These are phyloP conservation scores for Avahi laniger DNA, from an alignment of 2,797 vertebrate species.

Conservation along the genomic window DNA sequence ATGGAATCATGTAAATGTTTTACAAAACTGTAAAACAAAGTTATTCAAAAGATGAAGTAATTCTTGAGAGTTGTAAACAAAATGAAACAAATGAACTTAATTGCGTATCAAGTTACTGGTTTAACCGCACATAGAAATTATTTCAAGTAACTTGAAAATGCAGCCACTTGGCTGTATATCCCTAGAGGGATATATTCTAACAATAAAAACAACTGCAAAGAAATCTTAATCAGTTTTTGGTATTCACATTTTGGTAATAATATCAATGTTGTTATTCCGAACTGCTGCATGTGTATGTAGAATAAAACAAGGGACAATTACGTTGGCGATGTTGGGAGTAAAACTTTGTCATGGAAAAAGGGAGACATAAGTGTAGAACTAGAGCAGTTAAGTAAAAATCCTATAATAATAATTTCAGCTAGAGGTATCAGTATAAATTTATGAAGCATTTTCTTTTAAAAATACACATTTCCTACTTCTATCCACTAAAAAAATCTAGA, in stretches of 20 bases:
- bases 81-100: neutral
- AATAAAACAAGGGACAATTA: neutral
- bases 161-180: neutral
- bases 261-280: neutral
- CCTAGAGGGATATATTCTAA: neutral
- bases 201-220: neutral
- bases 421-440: neutral
- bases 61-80: neutral
- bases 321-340: neutral
- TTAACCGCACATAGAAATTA: neutral
- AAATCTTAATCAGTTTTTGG: neutral
- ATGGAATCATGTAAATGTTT: neutral
- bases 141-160: slow-evolving; percentile 14
- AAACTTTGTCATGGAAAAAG: neutral
- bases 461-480: neutral
- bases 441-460: neutral
- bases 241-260: neutral
- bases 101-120: neutral
- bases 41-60: neutral
- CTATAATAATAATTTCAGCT: neutral
- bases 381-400: neutral
- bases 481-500: neutral
- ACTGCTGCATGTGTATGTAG: neutral
- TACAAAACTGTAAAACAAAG: neutral
- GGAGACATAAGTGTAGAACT: neutral